Conservation (phyloP, 2,797 vertebrate genomes). For the Micropoecilia bifurca region DNA sequence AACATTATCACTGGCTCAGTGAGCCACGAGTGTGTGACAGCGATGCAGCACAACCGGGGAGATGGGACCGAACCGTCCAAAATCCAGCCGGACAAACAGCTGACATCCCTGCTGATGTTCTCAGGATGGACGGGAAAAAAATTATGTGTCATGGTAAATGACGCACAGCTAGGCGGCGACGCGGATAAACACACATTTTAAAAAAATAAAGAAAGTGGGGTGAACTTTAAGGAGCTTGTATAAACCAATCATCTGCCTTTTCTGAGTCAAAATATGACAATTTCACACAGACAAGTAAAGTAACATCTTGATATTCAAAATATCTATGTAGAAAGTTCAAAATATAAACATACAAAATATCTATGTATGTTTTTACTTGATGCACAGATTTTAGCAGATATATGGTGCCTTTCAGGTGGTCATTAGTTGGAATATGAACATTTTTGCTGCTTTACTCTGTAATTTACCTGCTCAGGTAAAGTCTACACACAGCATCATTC, state of each 20-base stretch:
- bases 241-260: background rate
- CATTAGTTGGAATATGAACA: background rate
- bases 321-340: background rate
- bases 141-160: constrained; percentile 14
- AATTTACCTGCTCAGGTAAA: background rate
- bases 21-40: background rate
- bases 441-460: background rate
- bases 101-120: background rate
- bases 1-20: constrained; percentile 4
- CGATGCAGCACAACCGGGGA: background rate
- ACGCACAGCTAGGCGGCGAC: constrained; percentile 14
- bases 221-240: background rate
- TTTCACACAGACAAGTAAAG: background rate
- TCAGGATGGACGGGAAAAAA: background rate
- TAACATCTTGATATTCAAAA: background rate
- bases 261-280: background rate
- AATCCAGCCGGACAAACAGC: background rate
- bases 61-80: constrained; percentile 12
- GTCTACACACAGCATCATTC: background rate
- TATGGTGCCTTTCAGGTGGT: background rate
- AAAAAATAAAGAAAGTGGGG: background rate
- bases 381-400: background rate
- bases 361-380: background rate
- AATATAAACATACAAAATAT: too few relatives aligned
- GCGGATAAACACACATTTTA: background rate